Evolutionary conservation across 2,113 vertebrate species (phyloP), one percentile per base, ranked within the genome.

Genomic region (Macquaria australasica): DNA sequence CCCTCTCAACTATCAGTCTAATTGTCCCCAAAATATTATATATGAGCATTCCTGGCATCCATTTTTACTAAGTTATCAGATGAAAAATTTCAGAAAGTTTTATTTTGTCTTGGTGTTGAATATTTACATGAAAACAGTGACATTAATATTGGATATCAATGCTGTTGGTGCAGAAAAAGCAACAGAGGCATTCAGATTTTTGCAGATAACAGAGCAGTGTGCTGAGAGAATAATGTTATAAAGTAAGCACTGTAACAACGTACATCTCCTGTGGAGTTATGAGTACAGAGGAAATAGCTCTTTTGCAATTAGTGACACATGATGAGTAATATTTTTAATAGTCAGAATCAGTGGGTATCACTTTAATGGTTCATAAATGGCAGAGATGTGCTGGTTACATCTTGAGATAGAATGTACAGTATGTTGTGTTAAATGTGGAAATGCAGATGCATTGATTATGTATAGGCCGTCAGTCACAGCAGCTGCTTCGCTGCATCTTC

Each of bases 381-480:
- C 51, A 67, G n/a, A 84, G 78, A 84, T 87, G 88, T 90, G 80
- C 82, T 56, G 64, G 75, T 80, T 78, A 48, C 88, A 60, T 87
- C 86, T 63, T 77, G 28, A 73, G 16, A 75, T 31, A 18, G 64
- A 73, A 28, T 58, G 51, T 73, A 8, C 7, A 39, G 6, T 6
- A 39, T 68, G 66, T 45, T 81, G 67, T 74, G 70, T 64, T 73
- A 12, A 6, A 34, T 58, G 73, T 81, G 68, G 73, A 67, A 23
- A 63, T 34, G 51, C 41, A 50, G 18, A 78, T 72, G 9, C 68
- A 79, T 73, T 39, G 69, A 76, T 76, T 12, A 64, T 69, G 55
- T 77, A 55, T 15, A 58, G 60, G 75, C 51, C 68, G 74, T 67
- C 74, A 75, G 59, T 62, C 43, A 64, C 43, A 39, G 34, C 69